Conservation (phyloP, 2,888 invertebrate species). For the Eristalinus aeneus region DNA sequence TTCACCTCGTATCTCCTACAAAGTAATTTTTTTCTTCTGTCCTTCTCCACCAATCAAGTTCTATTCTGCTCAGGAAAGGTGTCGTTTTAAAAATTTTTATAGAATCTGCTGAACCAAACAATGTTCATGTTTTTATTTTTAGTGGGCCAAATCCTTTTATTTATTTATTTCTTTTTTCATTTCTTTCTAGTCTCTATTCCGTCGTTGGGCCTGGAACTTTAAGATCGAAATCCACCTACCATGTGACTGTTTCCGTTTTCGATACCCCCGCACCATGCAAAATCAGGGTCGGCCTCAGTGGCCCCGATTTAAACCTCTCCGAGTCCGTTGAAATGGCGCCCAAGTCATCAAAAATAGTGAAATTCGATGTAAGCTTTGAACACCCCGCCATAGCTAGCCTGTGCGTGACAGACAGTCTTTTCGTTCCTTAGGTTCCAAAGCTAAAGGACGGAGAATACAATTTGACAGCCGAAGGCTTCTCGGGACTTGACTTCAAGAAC, state of each 20-base stretch:
- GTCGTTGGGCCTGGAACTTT: constrained; percentile 90
- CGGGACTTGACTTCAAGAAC: constrained; percentile 88
- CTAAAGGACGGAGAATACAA: constrained; percentile 75
- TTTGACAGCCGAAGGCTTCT: constrained; percentile 82
- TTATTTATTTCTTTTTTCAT: not conserved
- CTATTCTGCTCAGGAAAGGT: no score
- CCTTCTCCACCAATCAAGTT: no score
- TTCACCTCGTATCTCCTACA: no score
- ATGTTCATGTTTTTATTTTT: no score
- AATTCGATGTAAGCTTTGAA: constrained; percentile 84
- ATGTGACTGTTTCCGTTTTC: constrained; percentile 87
- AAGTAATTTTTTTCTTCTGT: no score
- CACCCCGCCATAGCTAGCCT: not conserved
- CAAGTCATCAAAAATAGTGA: constrained; percentile 86
- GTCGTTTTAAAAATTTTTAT: no score
- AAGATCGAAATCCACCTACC: constrained; percentile 91
- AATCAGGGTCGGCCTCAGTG: constrained; percentile 88
- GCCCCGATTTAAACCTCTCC: constrained; percentile 86
- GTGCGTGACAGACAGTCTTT: not conserved
- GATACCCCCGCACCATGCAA: constrained; percentile 74
- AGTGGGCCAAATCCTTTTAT: no score
- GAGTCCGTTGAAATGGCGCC: constrained; percentile 87
- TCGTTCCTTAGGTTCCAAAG: constrained; percentile 71
- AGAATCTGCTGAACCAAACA: no score
- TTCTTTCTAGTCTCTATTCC: constrained; percentile 83